Conservation (phyloP, 2,797 vertebrate species). For the Notoglanidium macrostoma region DNA sequence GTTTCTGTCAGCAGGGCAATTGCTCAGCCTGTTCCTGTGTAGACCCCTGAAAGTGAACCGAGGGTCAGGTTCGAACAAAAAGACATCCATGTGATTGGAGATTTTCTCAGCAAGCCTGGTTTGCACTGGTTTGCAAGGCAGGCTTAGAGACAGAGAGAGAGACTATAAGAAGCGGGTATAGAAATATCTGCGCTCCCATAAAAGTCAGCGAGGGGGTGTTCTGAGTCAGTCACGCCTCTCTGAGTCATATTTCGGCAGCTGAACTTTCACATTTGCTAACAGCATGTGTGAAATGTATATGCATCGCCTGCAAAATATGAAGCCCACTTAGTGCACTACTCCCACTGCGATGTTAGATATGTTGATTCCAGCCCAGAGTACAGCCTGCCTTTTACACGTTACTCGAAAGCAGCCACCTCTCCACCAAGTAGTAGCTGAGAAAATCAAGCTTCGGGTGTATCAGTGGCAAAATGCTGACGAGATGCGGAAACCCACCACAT, state of each 20-base stretch:
- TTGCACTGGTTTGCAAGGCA: neutral
- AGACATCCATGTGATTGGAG: neutral
- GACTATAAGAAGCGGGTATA: slow-evolving; percentile 1
- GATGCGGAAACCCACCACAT: neutral
- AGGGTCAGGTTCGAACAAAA: neutral
- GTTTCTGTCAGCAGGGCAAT: neutral
- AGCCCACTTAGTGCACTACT: slow-evolving; percentile 18
- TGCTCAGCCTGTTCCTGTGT: neutral
- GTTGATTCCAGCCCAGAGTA: neutral
- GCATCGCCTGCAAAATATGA: neutral
- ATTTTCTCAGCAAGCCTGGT: neutral
- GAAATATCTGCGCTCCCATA: slow-evolving; percentile 26
- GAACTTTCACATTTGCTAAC: slow-evolving; percentile 29
- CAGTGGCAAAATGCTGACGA: neutral
- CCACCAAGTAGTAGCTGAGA: too few relatives aligned
- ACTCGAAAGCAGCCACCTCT: neutral
- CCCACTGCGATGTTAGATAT: slow-evolving; percentile 3
- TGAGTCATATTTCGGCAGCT: slow-evolving; percentile 39
- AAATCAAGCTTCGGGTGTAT: neutral
- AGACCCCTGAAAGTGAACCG: neutral
- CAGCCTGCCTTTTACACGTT: neutral
- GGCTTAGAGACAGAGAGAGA: neutral
- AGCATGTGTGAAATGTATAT: slow-evolving; percentile 33
- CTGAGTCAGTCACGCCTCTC: slow-evolving; percentile 38
- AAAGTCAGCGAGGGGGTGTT: slow-evolving; percentile 42